These are phyloP conservation scores for Alosa sapidissima DNA, from an alignment of 2,797 vertebrate genomes.

Conservation along the genomic window DNA sequence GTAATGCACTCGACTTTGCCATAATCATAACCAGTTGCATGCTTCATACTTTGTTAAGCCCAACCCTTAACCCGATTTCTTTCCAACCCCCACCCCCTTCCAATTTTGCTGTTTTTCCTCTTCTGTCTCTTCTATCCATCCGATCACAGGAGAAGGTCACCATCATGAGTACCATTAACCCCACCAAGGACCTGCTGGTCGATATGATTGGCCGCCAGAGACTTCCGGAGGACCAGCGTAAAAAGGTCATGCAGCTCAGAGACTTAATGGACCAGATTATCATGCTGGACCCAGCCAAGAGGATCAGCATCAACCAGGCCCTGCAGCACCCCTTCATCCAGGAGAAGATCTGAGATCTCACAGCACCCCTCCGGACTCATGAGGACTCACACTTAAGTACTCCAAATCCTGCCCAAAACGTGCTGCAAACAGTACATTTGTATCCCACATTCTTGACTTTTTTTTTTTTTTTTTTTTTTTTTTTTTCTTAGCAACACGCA, in stretches of 20 bases:
- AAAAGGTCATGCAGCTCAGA: slow-evolving; percentile 98
- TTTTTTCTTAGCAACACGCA: neutral
- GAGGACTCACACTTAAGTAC: slow-evolving; percentile 37
- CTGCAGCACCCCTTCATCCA: slow-evolving; percentile 99
- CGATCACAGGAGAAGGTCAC: slow-evolving; percentile 93
- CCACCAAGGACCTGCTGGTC: slow-evolving; percentile 96
- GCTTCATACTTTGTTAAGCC: neutral
- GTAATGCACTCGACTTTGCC: neutral
- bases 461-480: neutral
- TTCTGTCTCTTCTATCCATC: neutral
- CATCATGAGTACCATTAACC: slow-evolving; percentile 99
- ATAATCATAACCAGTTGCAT: neutral
- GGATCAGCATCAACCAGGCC: slow-evolving; percentile 99
- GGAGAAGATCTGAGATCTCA: slow-evolving; percentile 88
- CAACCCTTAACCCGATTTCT: neutral
- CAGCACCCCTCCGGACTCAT: slow-evolving; percentile 38
- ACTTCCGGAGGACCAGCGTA: slow-evolving; percentile 98
- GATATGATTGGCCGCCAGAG: slow-evolving; percentile 97
- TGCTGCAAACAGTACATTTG: slow-evolving; percentile 44
- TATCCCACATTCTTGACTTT: slow-evolving; percentile 47
- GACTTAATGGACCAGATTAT: slow-evolving; percentile 97
- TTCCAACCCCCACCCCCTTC: neutral
- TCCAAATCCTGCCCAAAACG: slow-evolving; percentile 38
- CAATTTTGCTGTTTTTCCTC: neutral
- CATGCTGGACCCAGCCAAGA: slow-evolving; percentile 98